Evolutionary conservation across 2,888 invertebrate species (phyloP).

Genomic region (Limnephilus lunatus): DNA sequence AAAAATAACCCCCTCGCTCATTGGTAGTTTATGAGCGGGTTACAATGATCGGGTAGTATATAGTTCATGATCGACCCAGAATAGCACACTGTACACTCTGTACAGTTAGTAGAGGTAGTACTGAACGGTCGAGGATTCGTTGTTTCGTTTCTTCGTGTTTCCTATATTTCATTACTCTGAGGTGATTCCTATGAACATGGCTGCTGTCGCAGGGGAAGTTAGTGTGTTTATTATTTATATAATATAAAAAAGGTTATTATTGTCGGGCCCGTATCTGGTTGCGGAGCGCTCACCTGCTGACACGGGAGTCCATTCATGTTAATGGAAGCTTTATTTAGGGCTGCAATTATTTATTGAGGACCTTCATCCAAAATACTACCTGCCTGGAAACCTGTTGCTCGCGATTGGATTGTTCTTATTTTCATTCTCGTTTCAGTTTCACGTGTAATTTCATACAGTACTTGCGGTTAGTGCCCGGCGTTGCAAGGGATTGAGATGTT

Average conservation of each 20-base stretch:
- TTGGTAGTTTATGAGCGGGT: too few species aligned
- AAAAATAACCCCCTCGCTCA: too few species aligned
- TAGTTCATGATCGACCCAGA: too few species aligned
- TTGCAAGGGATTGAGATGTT: neutral
- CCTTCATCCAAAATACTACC: neutral
- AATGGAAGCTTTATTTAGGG: constrained; percentile 9
- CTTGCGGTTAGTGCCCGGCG: neutral
- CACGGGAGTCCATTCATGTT: constrained; percentile 16
- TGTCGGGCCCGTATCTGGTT: neutral
- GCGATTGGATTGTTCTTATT: neutral
- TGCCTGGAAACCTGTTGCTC: constrained; percentile 21
- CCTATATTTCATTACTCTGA: neutral
- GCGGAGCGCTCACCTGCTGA: constrained; percentile 14
- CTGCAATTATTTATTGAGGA: constrained; percentile 12
- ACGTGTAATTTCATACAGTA: neutral
- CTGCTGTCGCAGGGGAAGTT: neutral
- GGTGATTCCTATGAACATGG: neutral
- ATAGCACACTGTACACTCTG: too few species aligned
- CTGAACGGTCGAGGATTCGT: neutral
- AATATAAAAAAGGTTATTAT: neutral
- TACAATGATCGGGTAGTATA: too few species aligned
- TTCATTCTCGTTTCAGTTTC: neutral
- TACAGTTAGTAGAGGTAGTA: too few species aligned
- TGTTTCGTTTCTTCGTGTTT: neutral
- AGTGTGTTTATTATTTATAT: neutral